Conservation (phyloP, 2,797 vertebrate genomes). For the Galago senegalensis region DNA sequence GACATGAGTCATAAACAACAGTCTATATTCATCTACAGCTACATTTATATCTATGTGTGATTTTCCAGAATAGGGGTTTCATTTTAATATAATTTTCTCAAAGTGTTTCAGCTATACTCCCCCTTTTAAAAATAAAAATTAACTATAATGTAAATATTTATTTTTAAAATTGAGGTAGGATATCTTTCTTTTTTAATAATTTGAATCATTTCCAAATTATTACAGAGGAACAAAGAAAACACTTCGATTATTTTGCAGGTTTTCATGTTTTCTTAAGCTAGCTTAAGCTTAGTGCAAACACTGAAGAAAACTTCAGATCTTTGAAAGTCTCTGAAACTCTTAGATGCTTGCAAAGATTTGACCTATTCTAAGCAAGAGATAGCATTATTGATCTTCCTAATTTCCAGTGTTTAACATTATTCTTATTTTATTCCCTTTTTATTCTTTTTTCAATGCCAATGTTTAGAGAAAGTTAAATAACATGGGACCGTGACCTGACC, state of each 20-base stretch:
- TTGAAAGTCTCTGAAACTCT: constrained; percentile 30
- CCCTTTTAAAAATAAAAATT: not conserved
- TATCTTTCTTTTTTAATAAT: constrained; percentile 32
- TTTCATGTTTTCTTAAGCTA: constrained; percentile 24
- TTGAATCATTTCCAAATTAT: constrained; percentile 26
- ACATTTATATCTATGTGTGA: not conserved
- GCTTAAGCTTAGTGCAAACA: constrained; percentile 9
- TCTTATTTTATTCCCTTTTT: not conserved
- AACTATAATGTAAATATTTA: constrained; percentile 12
- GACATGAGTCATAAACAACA: not conserved
- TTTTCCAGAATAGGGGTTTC: not conserved
- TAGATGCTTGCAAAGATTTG: constrained; percentile 22
- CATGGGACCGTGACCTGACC: not conserved
- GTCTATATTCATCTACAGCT: not conserved
- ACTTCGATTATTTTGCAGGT: constrained; percentile 8
- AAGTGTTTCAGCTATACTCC: not conserved
- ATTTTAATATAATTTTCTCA: constrained; percentile 15
- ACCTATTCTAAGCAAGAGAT: not conserved
- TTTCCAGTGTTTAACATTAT: constrained; percentile 29
- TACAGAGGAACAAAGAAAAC: not conserved
- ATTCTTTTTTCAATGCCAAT: constrained; percentile 1
- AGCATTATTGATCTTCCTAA: not conserved
- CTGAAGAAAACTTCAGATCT: not conserved
- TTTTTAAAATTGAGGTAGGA: not conserved
- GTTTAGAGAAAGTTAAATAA: constrained; percentile 40